A percentile compares a stretch with the other conserved stretches of the same genome.
phyloP scores from a whole-genome alignment of 2,888 invertebrate species.

The Eristalis arbustorum region DNA sequence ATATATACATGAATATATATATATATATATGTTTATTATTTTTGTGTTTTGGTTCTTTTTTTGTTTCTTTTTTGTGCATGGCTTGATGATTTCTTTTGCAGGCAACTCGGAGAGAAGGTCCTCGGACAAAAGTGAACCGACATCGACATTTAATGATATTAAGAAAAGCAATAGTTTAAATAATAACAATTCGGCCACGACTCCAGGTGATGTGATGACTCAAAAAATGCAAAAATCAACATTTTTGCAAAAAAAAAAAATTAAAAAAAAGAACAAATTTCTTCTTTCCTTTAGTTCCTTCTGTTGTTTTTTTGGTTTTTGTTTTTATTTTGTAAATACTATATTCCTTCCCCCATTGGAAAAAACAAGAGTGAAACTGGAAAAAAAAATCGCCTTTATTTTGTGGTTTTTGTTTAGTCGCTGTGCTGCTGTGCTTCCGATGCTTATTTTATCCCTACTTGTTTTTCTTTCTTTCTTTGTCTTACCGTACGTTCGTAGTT shows the following conservation, averaged over 20 bases:
- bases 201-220: conserved; percentile 77
- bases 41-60: conserved; percentile 65
- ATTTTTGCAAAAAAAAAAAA: conserved; percentile 1
- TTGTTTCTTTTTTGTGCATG: conserved; percentile 77
- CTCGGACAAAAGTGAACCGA: conserved; percentile 80
- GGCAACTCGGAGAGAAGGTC: conserved; percentile 80
- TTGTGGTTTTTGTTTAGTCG: conserved; percentile 25
- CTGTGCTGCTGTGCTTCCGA: conserved; percentile 27
- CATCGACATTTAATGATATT: conserved; percentile 79
- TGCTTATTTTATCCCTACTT: conserved; percentile 46
- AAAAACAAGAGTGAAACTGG: conserved; percentile 33
- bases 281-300: conserved; percentile 41
- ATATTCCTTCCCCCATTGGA: conserved; percentile 25
- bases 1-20: conserved; percentile 54
- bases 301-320: conserved; percentile 9
- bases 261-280: conserved; percentile 6
- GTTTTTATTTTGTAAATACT: not conserved
- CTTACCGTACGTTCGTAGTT: not conserved
- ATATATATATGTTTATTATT: conserved; percentile 45
- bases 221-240: conserved; percentile 12
- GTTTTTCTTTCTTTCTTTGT: conserved; percentile 9
- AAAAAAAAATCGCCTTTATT: not conserved
- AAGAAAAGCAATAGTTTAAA: conserved; percentile 80
- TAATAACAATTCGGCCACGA: conserved; percentile 80
- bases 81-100: conserved; percentile 81